Conservation (phyloP, 2,113 vertebrate species). For the Cnemophilus loriae region DNA sequence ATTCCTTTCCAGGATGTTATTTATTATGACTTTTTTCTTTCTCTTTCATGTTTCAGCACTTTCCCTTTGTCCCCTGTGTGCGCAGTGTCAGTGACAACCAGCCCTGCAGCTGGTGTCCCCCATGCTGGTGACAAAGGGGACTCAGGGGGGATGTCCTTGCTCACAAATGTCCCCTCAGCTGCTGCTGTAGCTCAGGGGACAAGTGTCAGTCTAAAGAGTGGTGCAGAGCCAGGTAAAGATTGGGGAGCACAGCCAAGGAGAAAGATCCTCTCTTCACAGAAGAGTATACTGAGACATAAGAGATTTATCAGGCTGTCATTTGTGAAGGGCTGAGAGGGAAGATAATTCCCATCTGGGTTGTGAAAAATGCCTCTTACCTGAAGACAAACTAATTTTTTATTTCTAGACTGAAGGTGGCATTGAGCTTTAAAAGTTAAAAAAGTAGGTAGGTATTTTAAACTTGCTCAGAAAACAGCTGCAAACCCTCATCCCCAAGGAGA, state of each 20-base stretch:
- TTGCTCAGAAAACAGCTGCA: background rate
- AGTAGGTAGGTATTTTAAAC: background rate
- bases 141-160: background rate
- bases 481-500: background rate
- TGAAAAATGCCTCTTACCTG: background rate
- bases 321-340: background rate
- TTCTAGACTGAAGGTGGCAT: background rate
- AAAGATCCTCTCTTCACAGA: background rate
- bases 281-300: background rate
- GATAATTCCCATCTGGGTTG: background rate
- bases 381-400: background rate
- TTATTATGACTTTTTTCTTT: background rate
- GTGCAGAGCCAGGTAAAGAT: background rate
- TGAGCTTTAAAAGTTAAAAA: background rate
- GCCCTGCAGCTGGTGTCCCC: background rate
- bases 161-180: background rate
- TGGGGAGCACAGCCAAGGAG: background rate
- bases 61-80: background rate
- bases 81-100: accelerated
- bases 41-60: background rate
- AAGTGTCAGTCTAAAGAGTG: background rate
- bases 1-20: background rate
- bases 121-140: accelerated
- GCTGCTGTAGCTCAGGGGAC: background rate
- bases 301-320: background rate